These are phyloP conservation scores for Suricata suricatta DNA, from an alignment of 2,113 vertebrate genomes.

Conservation along the genomic window DNA sequence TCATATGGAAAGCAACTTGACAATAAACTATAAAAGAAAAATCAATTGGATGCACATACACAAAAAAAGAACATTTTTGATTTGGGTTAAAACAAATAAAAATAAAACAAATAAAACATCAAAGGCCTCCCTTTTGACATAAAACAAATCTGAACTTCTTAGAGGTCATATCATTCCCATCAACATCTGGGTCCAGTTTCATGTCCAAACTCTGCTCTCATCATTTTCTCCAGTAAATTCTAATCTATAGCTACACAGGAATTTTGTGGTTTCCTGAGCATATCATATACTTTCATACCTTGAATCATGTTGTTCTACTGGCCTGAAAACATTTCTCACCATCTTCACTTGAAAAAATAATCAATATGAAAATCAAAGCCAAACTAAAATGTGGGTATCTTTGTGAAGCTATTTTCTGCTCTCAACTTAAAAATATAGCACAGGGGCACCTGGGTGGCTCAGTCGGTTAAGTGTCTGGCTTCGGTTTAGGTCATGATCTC, in stretches of 20 bases:
- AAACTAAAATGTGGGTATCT: not conserved
- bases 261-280: not conserved
- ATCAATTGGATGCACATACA: no score
- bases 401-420: not conserved
- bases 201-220: not conserved
- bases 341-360: not conserved
- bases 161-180: not conserved
- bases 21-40: no score
- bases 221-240: not conserved
- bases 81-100: constrained; percentile 17
- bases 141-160: not conserved
- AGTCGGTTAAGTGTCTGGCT: no score
- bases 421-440: not conserved
- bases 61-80: not conserved
- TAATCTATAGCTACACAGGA: not conserved
- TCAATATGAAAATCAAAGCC: not conserved
- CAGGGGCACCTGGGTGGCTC: no score
- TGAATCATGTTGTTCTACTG: not conserved
- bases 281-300: not conserved
- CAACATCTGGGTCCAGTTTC: not conserved
- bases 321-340: not conserved
- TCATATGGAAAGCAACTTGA: no score
- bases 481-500: no score
- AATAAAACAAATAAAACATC: not conserved
- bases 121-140: not conserved